Conservation (phyloP, 1,140 invertebrate genomes). For the Pomacea maculata region DNA sequence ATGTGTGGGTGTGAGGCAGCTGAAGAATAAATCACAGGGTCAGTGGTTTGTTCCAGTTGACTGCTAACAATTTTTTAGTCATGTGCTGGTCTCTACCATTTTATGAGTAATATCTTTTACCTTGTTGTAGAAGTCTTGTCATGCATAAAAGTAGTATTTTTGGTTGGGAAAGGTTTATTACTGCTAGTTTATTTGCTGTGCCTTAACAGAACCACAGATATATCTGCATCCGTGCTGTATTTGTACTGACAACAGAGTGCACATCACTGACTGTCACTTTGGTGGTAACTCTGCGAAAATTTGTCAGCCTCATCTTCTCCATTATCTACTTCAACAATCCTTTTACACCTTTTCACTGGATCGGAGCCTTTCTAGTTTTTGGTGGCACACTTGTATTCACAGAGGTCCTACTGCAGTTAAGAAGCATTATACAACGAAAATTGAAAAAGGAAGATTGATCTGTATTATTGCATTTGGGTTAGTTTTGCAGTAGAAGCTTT, state of each 20-base stretch:
- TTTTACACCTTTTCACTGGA: constrained; percentile 92
- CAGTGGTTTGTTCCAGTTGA: too few species aligned
- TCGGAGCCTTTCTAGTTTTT: constrained; percentile 91
- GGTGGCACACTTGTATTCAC: constrained; percentile 92
- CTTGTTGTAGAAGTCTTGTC: too few species aligned
- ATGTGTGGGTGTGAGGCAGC: too few species aligned
- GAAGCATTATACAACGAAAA: constrained; percentile 11
- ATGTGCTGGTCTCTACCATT: too few species aligned
- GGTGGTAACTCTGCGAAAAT: constrained; percentile 95
- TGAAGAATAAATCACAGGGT: too few species aligned
- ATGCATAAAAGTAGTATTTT: too few species aligned
- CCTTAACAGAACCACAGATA: constrained; percentile 69
- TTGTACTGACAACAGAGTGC: constrained; percentile 91
- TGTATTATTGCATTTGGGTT: background rate
- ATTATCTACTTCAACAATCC: constrained; percentile 95
- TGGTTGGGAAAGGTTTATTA: too few species aligned
- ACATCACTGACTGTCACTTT: constrained; percentile 94
- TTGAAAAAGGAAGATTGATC: constrained; percentile 8
- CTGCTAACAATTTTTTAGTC: too few species aligned
- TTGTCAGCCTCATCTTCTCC: constrained; percentile 92
- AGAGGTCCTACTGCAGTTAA: constrained; percentile 37
- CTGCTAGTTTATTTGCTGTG: background rate
- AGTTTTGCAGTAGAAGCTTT: too few species aligned
- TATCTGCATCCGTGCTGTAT: constrained; percentile 94
- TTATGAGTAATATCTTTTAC: too few species aligned